These are phyloP conservation scores for Amazona guildingii DNA, from an alignment of 2,113 vertebrate genomes.

Conservation along the genomic window DNA sequence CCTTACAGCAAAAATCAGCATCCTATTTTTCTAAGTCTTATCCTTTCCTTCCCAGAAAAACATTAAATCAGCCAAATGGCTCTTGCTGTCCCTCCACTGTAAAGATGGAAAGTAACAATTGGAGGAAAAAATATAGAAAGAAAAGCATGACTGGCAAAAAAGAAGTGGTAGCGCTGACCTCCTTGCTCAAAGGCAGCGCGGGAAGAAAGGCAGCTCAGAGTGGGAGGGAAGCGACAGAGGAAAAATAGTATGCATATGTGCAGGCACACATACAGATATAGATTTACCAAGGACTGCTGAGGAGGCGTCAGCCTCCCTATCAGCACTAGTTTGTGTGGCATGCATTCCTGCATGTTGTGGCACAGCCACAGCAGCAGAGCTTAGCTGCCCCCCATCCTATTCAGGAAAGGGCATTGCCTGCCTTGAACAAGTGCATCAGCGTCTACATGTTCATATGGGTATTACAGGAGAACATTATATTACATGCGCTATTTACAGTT, in stretches of 20 bases:
- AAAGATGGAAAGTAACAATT: not conserved
- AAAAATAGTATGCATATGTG: not conserved
- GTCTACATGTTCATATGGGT: rapidly evolving
- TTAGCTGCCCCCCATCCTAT: not conserved
- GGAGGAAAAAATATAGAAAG: not conserved
- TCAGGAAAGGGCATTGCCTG: not conserved
- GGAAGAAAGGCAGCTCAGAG: not conserved
- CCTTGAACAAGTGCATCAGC: rapidly evolving
- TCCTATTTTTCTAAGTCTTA: not conserved
- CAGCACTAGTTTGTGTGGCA: not conserved
- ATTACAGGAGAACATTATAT: rapidly evolving
- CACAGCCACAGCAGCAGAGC: not conserved
- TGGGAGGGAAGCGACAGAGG: not conserved
- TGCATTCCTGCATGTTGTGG: not conserved
- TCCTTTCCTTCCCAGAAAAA: not conserved
- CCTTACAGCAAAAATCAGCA: not conserved
- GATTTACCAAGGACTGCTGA: not conserved
- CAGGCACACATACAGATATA: not conserved
- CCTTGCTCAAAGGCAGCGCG: not conserved
- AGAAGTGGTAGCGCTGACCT: not conserved
- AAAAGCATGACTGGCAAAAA: not conserved
- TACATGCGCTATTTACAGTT: not conserved
- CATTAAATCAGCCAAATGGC: not conserved
- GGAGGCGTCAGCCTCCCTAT: not conserved
- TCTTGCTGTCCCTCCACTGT: not conserved